A percentile compares a stretch with the other conserved stretches of the same genome.
These are phyloP conservation scores for Halichoeres trimaculatus DNA, from an alignment of 2,113 vertebrate genomes.

Conservation along the genomic window DNA sequence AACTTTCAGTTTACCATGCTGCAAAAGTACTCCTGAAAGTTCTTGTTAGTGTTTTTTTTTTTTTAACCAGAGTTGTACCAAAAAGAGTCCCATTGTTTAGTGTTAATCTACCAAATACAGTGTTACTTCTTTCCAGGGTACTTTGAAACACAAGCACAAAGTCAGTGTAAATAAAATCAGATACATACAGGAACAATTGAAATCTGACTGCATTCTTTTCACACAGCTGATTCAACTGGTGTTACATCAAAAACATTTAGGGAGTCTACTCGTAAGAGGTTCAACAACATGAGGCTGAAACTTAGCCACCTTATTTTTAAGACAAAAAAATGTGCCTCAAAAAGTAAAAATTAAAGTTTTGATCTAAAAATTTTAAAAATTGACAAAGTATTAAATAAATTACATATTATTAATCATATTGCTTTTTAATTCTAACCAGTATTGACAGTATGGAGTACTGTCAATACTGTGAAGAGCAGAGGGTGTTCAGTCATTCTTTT, in stretches of 20 bases:
- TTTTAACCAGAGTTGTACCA: constrained; percentile 40
- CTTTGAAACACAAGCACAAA: constrained; percentile 38
- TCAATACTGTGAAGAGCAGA: too few species aligned
- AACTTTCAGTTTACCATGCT: constrained; percentile 29
- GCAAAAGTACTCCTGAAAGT: not conserved
- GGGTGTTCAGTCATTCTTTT: too few species aligned
- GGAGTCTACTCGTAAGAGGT: too few species aligned
- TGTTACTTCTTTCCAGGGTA: constrained; percentile 31
- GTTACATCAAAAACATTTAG: too few species aligned
- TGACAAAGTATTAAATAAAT: too few species aligned
- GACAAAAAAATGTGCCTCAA: too few species aligned
- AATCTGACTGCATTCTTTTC: constrained; percentile 8
- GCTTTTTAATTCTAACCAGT: too few species aligned
- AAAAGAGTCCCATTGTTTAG: constrained; percentile 1
- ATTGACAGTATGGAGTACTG: too few species aligned
- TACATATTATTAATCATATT: too few species aligned
- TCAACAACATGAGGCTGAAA: not conserved
- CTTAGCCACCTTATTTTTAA: not conserved
- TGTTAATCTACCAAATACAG: constrained; percentile 15
- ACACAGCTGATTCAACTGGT: too few species aligned
- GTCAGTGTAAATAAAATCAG: constrained; percentile 60
- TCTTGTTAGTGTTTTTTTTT: not conserved
- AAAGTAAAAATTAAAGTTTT: too few species aligned
- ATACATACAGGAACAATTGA: constrained; percentile 22
- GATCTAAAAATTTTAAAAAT: too few species aligned